Evolutionary conservation across 2,113 vertebrate genomes (phyloP).

Genomic region (Microcebus jonahi): DNA sequence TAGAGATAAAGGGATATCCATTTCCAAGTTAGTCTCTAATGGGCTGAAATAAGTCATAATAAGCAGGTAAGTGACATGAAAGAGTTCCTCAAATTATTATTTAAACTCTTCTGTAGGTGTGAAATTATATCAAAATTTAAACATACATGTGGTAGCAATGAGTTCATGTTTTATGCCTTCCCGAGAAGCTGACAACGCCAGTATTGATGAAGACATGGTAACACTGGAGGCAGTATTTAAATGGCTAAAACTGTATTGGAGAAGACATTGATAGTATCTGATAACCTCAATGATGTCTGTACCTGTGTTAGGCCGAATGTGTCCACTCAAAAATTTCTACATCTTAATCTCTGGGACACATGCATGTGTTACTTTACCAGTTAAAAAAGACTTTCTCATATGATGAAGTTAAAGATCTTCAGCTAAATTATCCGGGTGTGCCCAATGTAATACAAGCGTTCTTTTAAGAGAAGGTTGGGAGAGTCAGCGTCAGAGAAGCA

Average conservation of each 20-base stretch:
- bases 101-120: background rate
- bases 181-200: background rate
- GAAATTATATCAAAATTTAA: background rate
- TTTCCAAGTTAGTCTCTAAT: background rate
- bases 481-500: background rate
- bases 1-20: background rate
- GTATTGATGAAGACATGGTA: background rate
- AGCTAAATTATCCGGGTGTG: background rate
- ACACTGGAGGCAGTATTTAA: background rate
- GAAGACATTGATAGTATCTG: background rate
- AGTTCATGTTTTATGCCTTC: background rate
- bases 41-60: background rate
- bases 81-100: background rate
- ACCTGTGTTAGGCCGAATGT: background rate
- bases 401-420: background rate
- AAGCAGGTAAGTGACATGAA: background rate
- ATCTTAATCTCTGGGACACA: background rate
- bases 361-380: background rate
- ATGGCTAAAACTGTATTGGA: background rate
- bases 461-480: background rate
- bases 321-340: background rate
- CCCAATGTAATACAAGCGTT: background rate
- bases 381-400: background rate
- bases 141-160: background rate
- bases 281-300: background rate